These are phyloP conservation scores for Willisornis vidua DNA, from an alignment of 2,113 vertebrate species.

Conservation along the genomic window DNA sequence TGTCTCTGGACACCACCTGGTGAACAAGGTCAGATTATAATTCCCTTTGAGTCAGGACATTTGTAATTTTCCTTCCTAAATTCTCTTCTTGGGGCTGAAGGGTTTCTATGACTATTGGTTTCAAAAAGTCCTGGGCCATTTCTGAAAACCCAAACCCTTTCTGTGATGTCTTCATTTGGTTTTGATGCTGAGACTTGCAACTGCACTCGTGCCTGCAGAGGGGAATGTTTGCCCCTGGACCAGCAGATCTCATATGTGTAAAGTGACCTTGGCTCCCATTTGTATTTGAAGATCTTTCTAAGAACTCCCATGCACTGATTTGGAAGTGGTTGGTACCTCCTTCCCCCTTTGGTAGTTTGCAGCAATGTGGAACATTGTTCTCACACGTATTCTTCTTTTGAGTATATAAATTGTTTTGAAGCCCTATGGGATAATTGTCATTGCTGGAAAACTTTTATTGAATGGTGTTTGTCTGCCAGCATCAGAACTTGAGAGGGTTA, in stretches of 20 bases:
- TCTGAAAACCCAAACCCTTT: background rate
- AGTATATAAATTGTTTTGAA: slow-evolving; percentile 32
- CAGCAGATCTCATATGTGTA: background rate
- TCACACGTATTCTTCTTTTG: background rate
- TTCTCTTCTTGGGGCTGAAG: background rate
- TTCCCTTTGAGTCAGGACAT: background rate
- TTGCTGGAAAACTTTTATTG: slow-evolving; percentile 44
- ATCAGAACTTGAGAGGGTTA: slow-evolving; percentile 23
- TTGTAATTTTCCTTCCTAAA: background rate
- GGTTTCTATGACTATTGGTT: background rate
- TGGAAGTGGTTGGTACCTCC: background rate
- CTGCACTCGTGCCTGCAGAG: background rate
- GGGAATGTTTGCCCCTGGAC: background rate
- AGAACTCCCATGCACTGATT: background rate
- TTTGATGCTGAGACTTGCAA: background rate
- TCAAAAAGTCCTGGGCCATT: background rate
- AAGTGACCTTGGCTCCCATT: background rate
- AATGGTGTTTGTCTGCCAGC: slow-evolving; percentile 45
- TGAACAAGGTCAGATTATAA: background rate
- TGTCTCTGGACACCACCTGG: background rate
- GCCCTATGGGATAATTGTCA: slow-evolving; percentile 9
- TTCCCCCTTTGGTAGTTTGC: background rate
- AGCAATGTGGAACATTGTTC: background rate
- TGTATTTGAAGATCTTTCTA: background rate
- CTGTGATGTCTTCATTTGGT: background rate